Evolutionary conservation across 1,140 invertebrate genomes (phyloP).

Genomic region (Ooceraea biroi): DNA sequence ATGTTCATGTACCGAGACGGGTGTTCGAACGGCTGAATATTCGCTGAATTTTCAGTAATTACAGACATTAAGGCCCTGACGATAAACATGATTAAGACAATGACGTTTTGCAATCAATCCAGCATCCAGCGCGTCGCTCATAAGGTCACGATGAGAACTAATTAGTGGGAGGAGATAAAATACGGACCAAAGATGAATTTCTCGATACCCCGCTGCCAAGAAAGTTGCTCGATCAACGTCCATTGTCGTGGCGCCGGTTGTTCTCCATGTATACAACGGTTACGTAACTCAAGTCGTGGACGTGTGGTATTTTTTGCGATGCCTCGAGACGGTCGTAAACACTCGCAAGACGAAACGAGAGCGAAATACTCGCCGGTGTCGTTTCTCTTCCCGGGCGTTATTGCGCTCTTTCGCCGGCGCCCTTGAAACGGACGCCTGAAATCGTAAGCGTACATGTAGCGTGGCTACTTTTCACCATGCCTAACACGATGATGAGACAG

Average conservation of each 20-base stretch:
- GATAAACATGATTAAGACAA: background rate
- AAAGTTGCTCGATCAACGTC: slow-evolving; percentile 41
- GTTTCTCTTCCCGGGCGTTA: background rate
- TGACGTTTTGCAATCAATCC: background rate
- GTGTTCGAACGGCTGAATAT: no score
- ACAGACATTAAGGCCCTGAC: background rate
- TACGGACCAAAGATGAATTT: background rate
- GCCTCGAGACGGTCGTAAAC: background rate
- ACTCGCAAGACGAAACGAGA: slow-evolving; percentile 12
- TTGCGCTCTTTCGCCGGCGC: background rate
- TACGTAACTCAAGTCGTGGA: background rate
- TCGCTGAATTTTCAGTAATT: background rate
- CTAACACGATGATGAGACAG: no score
- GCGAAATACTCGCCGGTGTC: background rate
- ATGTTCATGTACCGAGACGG: no score
- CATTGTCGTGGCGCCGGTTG: slow-evolving; percentile 16
- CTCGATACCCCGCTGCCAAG: background rate
- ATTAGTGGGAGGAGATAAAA: background rate
- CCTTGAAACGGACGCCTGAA: slow-evolving; percentile 20
- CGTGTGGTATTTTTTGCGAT: slow-evolving; percentile 20
- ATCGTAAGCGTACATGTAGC: background rate
- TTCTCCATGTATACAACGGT: background rate
- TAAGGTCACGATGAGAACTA: background rate
- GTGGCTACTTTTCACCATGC: no score
- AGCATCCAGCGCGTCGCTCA: no score